Evolutionary conservation across 2,888 invertebrate genomes (phyloP).

Genomic region (Tryphoninae sp.): DNA sequence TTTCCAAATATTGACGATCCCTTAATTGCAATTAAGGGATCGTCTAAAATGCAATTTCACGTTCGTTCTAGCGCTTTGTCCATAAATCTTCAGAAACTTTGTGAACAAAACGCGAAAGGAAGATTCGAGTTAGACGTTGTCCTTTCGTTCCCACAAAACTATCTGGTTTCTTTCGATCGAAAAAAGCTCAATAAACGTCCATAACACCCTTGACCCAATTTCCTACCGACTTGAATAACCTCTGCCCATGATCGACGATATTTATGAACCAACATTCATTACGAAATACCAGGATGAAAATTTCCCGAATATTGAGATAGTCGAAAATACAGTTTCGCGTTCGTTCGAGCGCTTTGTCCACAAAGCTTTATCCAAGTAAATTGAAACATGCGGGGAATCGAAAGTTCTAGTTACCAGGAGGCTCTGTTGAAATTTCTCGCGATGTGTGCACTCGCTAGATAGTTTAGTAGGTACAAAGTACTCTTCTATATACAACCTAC

Average conservation of each 20-base stretch:
- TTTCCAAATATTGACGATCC: too few relatives aligned
- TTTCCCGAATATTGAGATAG: background rate
- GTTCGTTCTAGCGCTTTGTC: too few relatives aligned
- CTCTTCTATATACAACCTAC: background rate
- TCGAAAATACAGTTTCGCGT: background rate
- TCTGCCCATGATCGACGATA: background rate
- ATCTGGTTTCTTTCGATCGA: too few relatives aligned
- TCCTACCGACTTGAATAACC: too few relatives aligned
- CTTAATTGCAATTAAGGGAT: too few relatives aligned
- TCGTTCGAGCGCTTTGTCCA: background rate
- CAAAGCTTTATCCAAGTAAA: conserved; percentile 1
- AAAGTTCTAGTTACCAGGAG: background rate
- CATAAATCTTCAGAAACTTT: too few relatives aligned
- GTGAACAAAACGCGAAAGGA: too few relatives aligned
- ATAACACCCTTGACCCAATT: background rate
- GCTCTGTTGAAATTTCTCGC: background rate
- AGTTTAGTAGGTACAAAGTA: conserved; percentile 11
- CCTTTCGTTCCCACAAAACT: too few relatives aligned
- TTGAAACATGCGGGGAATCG: conserved; percentile 1
- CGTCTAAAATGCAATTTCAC: too few relatives aligned
- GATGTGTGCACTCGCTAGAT: background rate
- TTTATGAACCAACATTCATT: background rate
- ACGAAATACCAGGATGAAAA: background rate
- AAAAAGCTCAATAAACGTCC: too few relatives aligned
- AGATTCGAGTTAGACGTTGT: too few relatives aligned